Conservation (phyloP, 2,113 vertebrate genomes). For the Percopsis transmontana region DNA sequence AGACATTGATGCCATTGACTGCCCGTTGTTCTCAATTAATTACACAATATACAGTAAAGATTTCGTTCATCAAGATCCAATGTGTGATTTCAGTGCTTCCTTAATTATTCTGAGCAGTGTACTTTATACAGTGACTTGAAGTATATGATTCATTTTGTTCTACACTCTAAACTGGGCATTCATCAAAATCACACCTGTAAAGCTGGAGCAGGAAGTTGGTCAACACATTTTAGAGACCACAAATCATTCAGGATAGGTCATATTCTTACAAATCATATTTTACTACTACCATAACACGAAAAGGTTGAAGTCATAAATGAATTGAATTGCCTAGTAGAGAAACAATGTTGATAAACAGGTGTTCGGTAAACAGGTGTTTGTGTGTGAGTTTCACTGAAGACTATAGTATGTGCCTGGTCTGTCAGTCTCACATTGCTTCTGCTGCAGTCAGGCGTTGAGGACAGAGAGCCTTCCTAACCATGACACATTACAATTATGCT, state of each 20-base stretch:
- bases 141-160: too few species aligned
- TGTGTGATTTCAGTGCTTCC: too few species aligned
- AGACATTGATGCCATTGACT: too few species aligned
- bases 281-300: not conserved
- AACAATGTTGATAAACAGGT: not conserved
- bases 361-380: not conserved
- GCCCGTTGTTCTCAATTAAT: too few species aligned
- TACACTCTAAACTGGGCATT: too few species aligned
- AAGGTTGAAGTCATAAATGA: not conserved
- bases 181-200: too few species aligned
- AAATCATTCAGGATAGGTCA: too few species aligned
- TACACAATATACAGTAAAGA: too few species aligned
- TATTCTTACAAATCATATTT: not conserved
- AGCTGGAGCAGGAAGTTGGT: not conserved
- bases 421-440: conserved; percentile 38
- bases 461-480: conserved; percentile 49
- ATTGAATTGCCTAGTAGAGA: not conserved
- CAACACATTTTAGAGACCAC: not conserved
- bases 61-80: too few species aligned
- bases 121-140: too few species aligned
- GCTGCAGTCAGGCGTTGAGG: conserved; percentile 36
- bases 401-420: conserved; percentile 17
- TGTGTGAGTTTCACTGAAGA: conserved; percentile 12
- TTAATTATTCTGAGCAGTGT: too few species aligned
- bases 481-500: conserved; percentile 65